Conservation (phyloP, 2,113 vertebrate species). For the Mixornis gularis region DNA sequence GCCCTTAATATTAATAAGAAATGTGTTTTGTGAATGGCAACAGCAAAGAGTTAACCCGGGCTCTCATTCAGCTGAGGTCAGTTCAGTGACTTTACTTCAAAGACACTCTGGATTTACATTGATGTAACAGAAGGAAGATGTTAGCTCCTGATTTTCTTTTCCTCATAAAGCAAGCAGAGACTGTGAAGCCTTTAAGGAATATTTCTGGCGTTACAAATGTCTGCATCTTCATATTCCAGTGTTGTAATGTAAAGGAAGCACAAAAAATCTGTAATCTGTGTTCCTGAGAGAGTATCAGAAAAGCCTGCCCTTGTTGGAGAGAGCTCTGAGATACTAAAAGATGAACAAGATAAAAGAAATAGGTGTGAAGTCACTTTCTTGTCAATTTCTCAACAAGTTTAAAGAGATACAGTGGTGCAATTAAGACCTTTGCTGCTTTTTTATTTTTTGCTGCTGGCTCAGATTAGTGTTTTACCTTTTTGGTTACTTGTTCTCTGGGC, state of each 20-base stretch:
- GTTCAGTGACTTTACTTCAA: conserved; percentile 9
- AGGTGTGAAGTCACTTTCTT: not conserved
- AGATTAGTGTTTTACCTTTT: not conserved
- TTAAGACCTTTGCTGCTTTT: not conserved
- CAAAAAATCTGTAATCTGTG: not conserved
- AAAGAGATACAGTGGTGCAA: not conserved
- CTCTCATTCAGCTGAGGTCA: not conserved
- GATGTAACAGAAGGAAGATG: not conserved
- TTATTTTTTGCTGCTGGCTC: not conserved
- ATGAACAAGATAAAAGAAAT: not conserved
- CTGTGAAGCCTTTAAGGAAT: not conserved
- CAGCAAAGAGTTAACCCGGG: not conserved
- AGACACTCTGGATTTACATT: not conserved
- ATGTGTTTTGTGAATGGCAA: not conserved
- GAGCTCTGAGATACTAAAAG: not conserved
- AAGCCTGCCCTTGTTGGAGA: not conserved
- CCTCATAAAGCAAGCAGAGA: not conserved
- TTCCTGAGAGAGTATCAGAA: not conserved
- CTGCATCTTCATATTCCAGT: not conserved
- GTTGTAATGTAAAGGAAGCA: not conserved
- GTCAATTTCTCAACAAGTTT: not conserved
- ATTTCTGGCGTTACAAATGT: not conserved
- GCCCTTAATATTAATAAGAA: not conserved
- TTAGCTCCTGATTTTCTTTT: not conserved
- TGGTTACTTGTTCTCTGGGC: not conserved